Evolutionary conservation across 2,113 vertebrate genomes (phyloP).

Genomic region (Trogon surrucura): DNA sequence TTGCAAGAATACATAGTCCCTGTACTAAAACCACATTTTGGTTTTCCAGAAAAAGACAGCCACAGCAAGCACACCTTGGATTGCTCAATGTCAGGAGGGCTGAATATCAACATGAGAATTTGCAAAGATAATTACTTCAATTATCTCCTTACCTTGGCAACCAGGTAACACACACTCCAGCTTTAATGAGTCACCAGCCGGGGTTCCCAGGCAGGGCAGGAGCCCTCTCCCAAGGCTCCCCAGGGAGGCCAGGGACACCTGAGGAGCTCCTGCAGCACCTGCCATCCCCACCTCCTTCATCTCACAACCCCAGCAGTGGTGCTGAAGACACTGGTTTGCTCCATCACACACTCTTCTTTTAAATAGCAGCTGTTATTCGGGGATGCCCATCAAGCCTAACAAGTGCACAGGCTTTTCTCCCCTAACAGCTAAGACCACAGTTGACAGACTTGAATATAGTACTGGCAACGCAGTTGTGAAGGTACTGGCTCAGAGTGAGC

Average conservation of each 20-base stretch:
- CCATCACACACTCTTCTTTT: not conserved
- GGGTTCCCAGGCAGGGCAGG: not conserved
- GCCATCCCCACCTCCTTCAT: not conserved
- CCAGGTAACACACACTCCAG: not conserved
- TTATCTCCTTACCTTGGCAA: constrained; percentile 8
- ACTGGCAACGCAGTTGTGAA: not conserved
- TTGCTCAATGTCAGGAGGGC: not conserved
- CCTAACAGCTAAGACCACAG: rapidly evolving
- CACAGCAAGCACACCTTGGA: not conserved
- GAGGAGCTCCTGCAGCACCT: rapidly evolving
- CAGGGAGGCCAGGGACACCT: not conserved
- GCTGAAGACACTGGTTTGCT: not conserved
- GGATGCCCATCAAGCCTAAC: not conserved
- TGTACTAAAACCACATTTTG: not conserved
- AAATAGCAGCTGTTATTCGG: not conserved
- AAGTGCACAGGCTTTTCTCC: rapidly evolving
- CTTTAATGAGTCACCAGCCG: not conserved
- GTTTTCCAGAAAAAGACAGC: not conserved
- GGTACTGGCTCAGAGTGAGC: not conserved
- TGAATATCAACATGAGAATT: not conserved
- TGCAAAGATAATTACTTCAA: constrained; percentile 23
- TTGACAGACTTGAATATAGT: not conserved
- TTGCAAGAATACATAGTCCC: not conserved
- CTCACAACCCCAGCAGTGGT: not conserved
- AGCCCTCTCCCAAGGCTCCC: not conserved